phyloP scores from a whole-genome alignment of 2,797 vertebrate species.

The Aeoliscus strigatus region DNA sequence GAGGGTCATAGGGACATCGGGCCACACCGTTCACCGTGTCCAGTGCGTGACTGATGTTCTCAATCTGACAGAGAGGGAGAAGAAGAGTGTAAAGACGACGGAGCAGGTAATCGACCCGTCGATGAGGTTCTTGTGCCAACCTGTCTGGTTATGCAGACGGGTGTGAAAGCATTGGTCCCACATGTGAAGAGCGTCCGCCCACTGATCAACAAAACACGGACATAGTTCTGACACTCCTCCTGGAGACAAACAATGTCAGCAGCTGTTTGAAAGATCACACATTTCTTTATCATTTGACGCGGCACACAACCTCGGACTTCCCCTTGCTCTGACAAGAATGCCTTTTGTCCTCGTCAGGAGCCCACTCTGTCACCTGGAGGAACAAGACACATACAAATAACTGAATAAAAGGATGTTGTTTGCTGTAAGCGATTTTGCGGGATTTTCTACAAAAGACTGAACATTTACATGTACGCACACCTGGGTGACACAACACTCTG shows the following conservation, averaged over 20 bases:
- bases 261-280: background rate
- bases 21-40: slow-evolving; percentile 93
- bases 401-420: no score
- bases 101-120: no score
- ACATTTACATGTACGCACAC: no score
- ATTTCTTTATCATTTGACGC: background rate
- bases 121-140: slow-evolving; percentile 68
- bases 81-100: background rate
- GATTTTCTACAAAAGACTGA: no score
- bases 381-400: slow-evolving; percentile 4
- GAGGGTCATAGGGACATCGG: slow-evolving; percentile 92
- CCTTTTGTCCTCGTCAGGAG: slow-evolving; percentile 85
- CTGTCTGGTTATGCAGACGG: slow-evolving; percentile 86
- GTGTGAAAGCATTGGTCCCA: slow-evolving; percentile 92
- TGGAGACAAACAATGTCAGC: slow-evolving; percentile 45
- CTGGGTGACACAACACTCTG: no score
- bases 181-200: slow-evolving; percentile 85
- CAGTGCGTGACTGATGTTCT: slow-evolving; percentile 79
- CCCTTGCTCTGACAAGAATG: slow-evolving; percentile 94
- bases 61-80: slow-evolving; percentile 64
- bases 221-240: slow-evolving; percentile 97
- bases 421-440: no score
- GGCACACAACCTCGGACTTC: slow-evolving; percentile 83
- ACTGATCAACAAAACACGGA: slow-evolving; percentile 86
- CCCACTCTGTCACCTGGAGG: slow-evolving; percentile 84